Base-by-base conservation (phyloP, 2,888 invertebrate species). In the Synergus itoensis region DNA sequence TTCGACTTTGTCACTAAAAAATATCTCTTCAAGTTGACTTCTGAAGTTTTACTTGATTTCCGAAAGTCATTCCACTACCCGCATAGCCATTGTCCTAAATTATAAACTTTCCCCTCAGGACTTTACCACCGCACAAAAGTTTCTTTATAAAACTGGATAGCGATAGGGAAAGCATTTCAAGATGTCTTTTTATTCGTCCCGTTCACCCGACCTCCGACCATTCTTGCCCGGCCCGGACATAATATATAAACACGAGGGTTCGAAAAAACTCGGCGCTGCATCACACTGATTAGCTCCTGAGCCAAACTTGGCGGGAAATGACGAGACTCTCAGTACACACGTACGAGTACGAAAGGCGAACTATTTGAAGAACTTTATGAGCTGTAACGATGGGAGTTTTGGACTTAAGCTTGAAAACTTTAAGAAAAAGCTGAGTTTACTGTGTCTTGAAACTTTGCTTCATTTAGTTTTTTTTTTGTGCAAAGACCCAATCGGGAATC, bases 61-160 rank as follows among this genome's bases (percentile, higher is more conserved):
- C 65, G 62, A 79, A 60, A 80, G 63, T 79, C 79, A 62, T 77
- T 76, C 82, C 84, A 84, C 84, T 83, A 82, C 78, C 82, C 84
- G 81, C 84, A 82, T 81, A 81, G 85, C 85, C 88, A 89, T 88
- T 89, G 87, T 86, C 86, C 85, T 86, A 88, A 88, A 90, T 89
- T 88, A 89, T 89, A 89, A 90, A 90, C 89, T 89, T 88, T 87
- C 79, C 84, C 87, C 87, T 82, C 82, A 83, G 87, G 86, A 83
- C 81, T 87, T 78, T 4, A 45, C 45, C 11, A 77, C 76, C 79
- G 80, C 80, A 81, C 82, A 81, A 88, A 89, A 88, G 82, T 89
- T 89, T 88, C 80, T 85, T 84, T 89, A 85, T 87, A 87, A 87
- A 88, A 87, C 28, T 80, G 85, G 83, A 79, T 78, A 62, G 83